phyloP scores from a whole-genome alignment of 2,113 vertebrate genomes.

The Notothenia coriiceps region DNA sequence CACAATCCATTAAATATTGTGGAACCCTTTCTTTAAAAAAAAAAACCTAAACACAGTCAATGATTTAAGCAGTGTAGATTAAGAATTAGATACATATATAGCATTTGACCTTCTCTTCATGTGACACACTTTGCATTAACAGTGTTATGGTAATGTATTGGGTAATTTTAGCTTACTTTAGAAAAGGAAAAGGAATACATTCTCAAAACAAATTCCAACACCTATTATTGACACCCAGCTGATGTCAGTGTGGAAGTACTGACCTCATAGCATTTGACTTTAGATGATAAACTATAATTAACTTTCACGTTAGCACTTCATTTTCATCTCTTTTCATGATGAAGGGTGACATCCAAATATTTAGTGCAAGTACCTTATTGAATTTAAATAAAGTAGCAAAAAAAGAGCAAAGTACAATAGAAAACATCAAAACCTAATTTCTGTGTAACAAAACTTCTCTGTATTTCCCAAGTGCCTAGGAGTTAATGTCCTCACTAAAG shows the following conservation, averaged over 20 bases:
- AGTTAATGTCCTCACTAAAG: neutral
- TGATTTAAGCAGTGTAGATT: neutral
- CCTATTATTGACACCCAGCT: neutral
- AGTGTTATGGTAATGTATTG: neutral
- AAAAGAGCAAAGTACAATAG: slow-evolving; percentile 10
- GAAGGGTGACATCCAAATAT: slow-evolving; percentile 14
- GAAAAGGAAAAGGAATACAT: neutral
- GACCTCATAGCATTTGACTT: slow-evolving; percentile 1
- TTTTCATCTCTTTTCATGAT: slow-evolving; percentile 10
- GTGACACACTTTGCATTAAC: neutral
- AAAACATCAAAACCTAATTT: slow-evolving; percentile 1
- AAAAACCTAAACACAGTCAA: neutral
- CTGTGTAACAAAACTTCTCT: slow-evolving; percentile 30
- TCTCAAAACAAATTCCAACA: neutral
- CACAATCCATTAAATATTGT: neutral
- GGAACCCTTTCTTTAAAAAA: neutral
- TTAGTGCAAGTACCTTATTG: slow-evolving; percentile 30
- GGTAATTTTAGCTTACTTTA: neutral
- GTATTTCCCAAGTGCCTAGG: slow-evolving; percentile 18
- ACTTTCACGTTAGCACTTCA: neutral
- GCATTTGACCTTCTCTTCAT: neutral
- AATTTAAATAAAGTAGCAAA: neutral
- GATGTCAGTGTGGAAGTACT: neutral
- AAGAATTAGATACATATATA: neutral
- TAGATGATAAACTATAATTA: slow-evolving; percentile 2